These are phyloP conservation scores for Siderastrea radians DNA, from an alignment of 92 coral and sea anemone species.

Conservation along the genomic window DNA sequence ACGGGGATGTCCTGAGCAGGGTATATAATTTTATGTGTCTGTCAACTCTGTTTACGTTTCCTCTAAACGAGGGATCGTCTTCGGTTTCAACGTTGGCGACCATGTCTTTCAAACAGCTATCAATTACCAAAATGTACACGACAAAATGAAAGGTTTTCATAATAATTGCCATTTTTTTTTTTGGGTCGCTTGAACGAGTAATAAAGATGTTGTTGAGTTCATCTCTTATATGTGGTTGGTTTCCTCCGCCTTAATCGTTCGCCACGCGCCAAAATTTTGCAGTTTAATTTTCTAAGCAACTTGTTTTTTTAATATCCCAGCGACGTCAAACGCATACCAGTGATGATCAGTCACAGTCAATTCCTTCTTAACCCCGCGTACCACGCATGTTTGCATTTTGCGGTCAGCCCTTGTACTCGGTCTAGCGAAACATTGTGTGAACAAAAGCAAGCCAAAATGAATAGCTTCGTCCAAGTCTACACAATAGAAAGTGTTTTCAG, in stretches of 20 bases:
- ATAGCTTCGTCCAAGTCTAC: background rate
- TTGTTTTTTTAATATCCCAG: background rate
- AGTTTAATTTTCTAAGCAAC: background rate
- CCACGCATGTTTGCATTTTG: constrained; percentile 29
- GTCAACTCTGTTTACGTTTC: constrained; percentile 9
- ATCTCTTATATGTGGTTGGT: background rate
- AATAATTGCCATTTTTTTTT: constrained; percentile 14
- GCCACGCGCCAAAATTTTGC: background rate
- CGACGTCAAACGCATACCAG: background rate
- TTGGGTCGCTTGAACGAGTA: constrained; percentile 2
- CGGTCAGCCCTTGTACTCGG: background rate
- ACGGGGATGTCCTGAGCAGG: background rate
- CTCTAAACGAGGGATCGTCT: background rate
- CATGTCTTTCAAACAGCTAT: constrained; percentile 4
- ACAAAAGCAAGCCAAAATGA: background rate
- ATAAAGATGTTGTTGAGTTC: background rate
- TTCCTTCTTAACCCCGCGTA: background rate
- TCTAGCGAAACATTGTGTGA: background rate
- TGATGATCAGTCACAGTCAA: background rate
- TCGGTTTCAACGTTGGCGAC: constrained; percentile 5
- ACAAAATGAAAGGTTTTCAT: constrained; percentile 15
- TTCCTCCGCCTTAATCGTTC: background rate
- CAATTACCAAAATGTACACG: constrained; percentile 29
- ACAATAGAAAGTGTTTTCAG: background rate
- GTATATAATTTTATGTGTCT: background rate